Percentiles rank a stretch among this genome's conserved stretches.
phyloP scores from a whole-genome alignment of 2,888 invertebrate genomes.

The Agrochola lychnidis region DNA sequence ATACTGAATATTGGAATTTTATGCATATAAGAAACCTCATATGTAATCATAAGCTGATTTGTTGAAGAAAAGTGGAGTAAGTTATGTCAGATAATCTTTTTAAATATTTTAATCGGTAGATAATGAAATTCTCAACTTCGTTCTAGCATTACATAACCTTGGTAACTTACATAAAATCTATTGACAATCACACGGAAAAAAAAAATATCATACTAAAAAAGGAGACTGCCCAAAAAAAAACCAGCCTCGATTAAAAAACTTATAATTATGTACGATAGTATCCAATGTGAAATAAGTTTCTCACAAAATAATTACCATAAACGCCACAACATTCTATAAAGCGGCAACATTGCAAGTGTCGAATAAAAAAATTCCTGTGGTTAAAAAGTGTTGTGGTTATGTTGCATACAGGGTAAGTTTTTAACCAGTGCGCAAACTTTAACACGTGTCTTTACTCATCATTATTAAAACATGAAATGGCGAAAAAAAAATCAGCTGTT shows the following conservation, averaged over 20 bases:
- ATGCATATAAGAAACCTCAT: slow-evolving; percentile 50
- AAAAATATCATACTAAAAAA: not conserved
- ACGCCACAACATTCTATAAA: not conserved
- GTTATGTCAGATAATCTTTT: not conserved
- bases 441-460: too few species aligned
- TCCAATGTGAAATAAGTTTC: not conserved
- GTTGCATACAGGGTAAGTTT: not conserved
- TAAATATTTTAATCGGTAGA: not conserved
- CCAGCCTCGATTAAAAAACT: not conserved
- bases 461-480: too few species aligned
- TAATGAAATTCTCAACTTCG: not conserved
- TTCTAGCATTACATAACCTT: not conserved
- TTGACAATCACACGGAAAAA: not conserved
- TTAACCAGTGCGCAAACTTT: too few species aligned
- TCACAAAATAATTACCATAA: not conserved
- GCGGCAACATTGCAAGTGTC: too few species aligned
- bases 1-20: slow-evolving; percentile 62
- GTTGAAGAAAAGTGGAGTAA: not conserved
- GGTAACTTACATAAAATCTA: not conserved
- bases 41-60: slow-evolving; percentile 47
- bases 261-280: not conserved
- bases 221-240: not conserved
- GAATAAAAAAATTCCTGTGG: not conserved
- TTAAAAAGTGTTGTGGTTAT: too few species aligned
- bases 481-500: too few species aligned